Evolutionary conservation across 2,113 vertebrate genomes (phyloP).

Genomic region (Chlorocebus sabaeus): DNA sequence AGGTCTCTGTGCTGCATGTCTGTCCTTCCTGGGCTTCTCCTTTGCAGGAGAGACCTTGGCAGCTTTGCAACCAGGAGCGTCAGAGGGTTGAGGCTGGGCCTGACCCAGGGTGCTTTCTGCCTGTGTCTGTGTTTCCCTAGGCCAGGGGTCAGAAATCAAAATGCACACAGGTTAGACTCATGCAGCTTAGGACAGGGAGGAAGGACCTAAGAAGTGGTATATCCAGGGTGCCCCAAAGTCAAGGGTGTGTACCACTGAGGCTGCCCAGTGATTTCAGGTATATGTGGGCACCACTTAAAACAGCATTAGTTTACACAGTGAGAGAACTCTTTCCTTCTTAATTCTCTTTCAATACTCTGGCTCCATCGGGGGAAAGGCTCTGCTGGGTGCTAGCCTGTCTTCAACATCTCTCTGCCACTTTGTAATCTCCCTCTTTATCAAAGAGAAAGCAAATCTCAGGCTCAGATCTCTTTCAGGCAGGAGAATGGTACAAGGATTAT

Average conservation of each 20-base stretch:
- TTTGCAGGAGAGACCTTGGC: slow-evolving; percentile 11
- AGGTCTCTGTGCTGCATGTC: slow-evolving; percentile 61
- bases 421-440: not conserved
- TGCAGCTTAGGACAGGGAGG: not conserved
- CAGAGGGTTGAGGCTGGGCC: not conserved
- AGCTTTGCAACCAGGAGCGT: slow-evolving; percentile 15
- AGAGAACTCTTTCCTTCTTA: not conserved
- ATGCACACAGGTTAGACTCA: not conserved
- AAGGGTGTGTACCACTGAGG: not conserved
- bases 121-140: slow-evolving; percentile 35
- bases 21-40: slow-evolving; percentile 37
- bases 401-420: not conserved
- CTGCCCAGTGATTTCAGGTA: not conserved
- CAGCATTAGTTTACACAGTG: not conserved
- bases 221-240: not conserved
- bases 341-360: not conserved
- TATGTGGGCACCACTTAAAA: fast-evolving
- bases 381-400: not conserved
- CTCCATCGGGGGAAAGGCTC: not conserved
- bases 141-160: not conserved
- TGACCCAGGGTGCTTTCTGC: slow-evolving; percentile 24
- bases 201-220: not conserved
- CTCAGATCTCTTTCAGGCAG: not conserved
- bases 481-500: not conserved
- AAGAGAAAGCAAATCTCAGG: not conserved